phyloP scores from a whole-genome alignment of 2,888 invertebrate species.

The Sipha maydis region DNA sequence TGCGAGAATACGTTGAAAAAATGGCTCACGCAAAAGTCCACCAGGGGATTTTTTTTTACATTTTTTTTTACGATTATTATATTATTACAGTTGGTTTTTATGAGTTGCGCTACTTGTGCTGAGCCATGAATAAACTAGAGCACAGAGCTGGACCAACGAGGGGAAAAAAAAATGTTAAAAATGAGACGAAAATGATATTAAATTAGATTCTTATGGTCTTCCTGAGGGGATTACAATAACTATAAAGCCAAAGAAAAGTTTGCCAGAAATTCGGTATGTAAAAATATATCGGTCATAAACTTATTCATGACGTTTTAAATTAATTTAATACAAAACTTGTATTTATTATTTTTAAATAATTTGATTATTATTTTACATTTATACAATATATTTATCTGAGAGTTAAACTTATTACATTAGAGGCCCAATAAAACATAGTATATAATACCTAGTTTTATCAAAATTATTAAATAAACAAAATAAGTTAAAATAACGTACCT shows the following conservation, averaged over 20 bases:
- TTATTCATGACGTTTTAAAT: not conserved
- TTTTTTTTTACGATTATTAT: conserved; percentile 60
- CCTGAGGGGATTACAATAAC: conserved; percentile 35
- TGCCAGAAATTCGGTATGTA: not conserved
- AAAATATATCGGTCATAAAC: not conserved
- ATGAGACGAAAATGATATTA: conserved; percentile 56
- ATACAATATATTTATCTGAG: not conserved
- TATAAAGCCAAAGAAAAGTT: not conserved
- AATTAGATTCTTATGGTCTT: conserved; percentile 47
- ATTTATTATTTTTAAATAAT: not conserved
- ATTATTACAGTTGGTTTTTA: conserved; percentile 57
- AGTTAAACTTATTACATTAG: not conserved
- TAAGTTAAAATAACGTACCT: not conserved
- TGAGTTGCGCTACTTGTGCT: conserved; percentile 46
- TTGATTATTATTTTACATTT: not conserved
- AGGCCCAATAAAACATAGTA: not conserved
- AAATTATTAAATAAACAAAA: conserved; percentile 20
- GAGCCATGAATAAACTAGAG: conserved; percentile 50
- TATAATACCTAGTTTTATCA: not conserved
- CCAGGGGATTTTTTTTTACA: conserved; percentile 40
- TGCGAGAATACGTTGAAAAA: conserved; percentile 51
- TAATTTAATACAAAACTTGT: conserved; percentile 10
- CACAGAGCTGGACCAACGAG: conserved; percentile 18
- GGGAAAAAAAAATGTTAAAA: conserved; percentile 22
- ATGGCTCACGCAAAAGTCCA: conserved; percentile 17